These are phyloP conservation scores for Coelopa pilipes DNA, from an alignment of 2,888 invertebrate genomes.

Conservation along the genomic window DNA sequence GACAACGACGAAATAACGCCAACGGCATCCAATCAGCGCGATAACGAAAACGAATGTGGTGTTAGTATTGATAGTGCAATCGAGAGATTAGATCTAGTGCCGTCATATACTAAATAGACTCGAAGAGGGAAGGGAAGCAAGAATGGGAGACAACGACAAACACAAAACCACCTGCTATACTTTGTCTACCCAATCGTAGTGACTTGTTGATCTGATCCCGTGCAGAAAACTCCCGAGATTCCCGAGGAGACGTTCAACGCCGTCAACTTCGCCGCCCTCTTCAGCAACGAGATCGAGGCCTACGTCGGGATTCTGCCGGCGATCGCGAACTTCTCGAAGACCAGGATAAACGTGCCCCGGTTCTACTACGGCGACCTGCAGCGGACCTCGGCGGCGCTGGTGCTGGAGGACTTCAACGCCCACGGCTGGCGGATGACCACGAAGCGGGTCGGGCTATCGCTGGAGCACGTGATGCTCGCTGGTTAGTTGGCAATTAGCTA, in stretches of 20 bases:
- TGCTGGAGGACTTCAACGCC: constrained; percentile 58
- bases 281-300: constrained; percentile 59
- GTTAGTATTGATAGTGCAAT: too few species aligned
- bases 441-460: constrained; percentile 53
- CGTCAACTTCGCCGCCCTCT: constrained; percentile 56
- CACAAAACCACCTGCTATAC: too few species aligned
- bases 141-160: too few species aligned
- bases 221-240: constrained; percentile 60
- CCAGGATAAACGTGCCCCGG: constrained; percentile 51
- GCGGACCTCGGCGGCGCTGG: constrained; percentile 51
- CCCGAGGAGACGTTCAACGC: constrained; percentile 52
- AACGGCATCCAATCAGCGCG: too few species aligned
- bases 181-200: too few species aligned
- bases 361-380: constrained; percentile 58
- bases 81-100: too few species aligned
- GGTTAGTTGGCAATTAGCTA: constrained; percentile 46
- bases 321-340: constrained; percentile 47
- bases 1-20: too few species aligned
- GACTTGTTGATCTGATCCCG: neutral
- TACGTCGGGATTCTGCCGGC: constrained; percentile 59
- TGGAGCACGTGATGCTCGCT: constrained; percentile 61
- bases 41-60: too few species aligned
- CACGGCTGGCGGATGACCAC: constrained; percentile 57
- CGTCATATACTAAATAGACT: too few species aligned
- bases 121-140: too few species aligned